phyloP scores from a whole-genome alignment of 2,113 vertebrate genomes.

The Microtus montanus region DNA sequence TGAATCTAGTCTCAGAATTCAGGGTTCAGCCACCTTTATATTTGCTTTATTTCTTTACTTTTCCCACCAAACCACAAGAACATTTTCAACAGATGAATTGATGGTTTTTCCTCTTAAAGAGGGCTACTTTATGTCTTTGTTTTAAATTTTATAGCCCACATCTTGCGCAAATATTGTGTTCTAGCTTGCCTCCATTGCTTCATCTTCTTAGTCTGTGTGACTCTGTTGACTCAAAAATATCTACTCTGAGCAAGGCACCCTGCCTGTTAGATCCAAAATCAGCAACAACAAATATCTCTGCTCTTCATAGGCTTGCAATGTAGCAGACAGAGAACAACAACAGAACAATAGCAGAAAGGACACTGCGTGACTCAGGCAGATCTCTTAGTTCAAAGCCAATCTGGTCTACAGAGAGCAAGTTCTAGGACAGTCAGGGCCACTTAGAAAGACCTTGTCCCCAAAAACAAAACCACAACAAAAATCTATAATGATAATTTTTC shows the following conservation, averaged over 20 bases:
- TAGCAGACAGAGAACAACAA: neutral
- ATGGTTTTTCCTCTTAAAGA: no score
- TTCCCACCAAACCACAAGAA: neutral
- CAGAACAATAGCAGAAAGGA: neutral
- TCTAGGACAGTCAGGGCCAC: neutral
- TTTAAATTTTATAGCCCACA: no score
- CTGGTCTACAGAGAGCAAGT: neutral
- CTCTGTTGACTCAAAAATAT: neutral
- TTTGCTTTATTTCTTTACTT: neutral
- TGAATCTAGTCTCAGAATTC: neutral
- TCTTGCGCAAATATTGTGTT: neutral
- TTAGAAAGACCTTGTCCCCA: neutral
- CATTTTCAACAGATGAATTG: neutral
- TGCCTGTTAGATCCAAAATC: neutral
- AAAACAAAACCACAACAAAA: neutral
- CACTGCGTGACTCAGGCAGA: neutral
- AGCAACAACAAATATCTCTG: neutral
- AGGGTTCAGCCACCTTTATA: neutral
- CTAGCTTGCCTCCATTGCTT: neutral
- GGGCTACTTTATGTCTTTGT: neutral
- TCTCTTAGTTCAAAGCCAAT: neutral
- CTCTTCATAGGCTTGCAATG: no score
- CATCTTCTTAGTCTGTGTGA: neutral
- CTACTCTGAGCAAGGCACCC: no score
- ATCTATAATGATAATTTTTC: neutral